Evolutionary conservation across 2,113 vertebrate genomes (phyloP), one percentile per base, ranked within the genome.

Genomic region (Nanorana parkeri): DNA sequence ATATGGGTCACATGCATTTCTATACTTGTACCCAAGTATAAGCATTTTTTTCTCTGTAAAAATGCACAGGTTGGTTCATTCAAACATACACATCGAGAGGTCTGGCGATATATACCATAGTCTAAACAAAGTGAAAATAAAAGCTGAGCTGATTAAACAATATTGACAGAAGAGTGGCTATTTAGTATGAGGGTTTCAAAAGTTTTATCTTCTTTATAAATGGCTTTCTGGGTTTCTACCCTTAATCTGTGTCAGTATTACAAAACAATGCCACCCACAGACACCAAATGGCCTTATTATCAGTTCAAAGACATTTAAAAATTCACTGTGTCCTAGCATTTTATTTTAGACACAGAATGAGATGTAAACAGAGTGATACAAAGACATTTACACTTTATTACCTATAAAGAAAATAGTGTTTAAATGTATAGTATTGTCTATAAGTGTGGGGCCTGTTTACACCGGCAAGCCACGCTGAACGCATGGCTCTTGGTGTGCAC

Each of bases 51-150:
- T 24, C 52, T 56, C 21, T 47, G 17, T 54, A 24, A 17, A 5
- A 54, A 54, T 72, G 69, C 52, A 52, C 69, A 73, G 69, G 24
- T 73, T 73, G 69, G 28, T 73, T 55, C 69, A 56, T 23, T 73
- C 51, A 73, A 73, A 73, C 69, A 73, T 73, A 55, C 69, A 73
- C 69, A 73, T 73, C 28, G 17, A 73, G 52, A 20, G 52, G 52
- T 17, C 69, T 73, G 69, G 51, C 26, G 20, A 52, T 73, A 52
- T 73, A 73, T 73, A 73, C 55, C 54, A 36, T 10, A 56, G 17
- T 73, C 55, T 56, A 73, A 73, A 73, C 69, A 73, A 55, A 73
- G 10, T 29, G 23, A 19, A 52, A 73, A 73, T 73, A 73, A 55
- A 56, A 52, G 20, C 23, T 28, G 69, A 56, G 69, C 69, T 28